Evolutionary conservation across 1,140 invertebrate species (phyloP).

Genomic region (Chironomus striatipennis): DNA sequence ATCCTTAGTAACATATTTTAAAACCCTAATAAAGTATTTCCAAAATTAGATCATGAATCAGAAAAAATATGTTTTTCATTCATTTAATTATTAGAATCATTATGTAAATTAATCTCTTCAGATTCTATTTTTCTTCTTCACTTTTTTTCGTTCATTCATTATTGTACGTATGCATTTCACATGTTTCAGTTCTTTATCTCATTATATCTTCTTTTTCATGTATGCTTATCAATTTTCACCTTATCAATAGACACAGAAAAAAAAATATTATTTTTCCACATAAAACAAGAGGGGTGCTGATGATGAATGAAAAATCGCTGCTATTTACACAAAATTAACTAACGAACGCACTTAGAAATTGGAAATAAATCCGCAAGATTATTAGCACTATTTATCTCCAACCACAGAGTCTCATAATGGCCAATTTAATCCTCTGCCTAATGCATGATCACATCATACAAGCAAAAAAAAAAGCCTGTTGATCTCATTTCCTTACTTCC

Average conservation of each 20-base stretch:
- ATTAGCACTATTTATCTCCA: not conserved
- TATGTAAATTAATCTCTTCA: too few relatives aligned
- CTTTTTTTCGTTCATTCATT: not conserved
- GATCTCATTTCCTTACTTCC: slow-evolving; percentile 11
- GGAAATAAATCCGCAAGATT: not conserved
- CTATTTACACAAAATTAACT: slow-evolving; percentile 3
- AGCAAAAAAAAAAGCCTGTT: not conserved
- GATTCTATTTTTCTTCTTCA: not conserved
- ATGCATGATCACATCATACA: not conserved
- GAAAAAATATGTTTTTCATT: too few relatives aligned
- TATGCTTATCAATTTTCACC: slow-evolving; percentile 3
- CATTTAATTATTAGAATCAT: too few relatives aligned
- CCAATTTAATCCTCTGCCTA: not conserved
- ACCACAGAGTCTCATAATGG: not conserved
- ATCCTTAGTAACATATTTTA: too few relatives aligned
- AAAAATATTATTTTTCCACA: not conserved
- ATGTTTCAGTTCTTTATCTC: not conserved
- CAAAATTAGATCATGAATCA: too few relatives aligned
- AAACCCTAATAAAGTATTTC: too few relatives aligned
- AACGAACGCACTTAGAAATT: not conserved
- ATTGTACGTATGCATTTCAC: not conserved
- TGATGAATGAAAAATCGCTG: slow-evolving; percentile 13
- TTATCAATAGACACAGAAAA: slow-evolving; percentile 9
- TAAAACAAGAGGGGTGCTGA: not conserved
- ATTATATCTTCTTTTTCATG: not conserved